Conservation (phyloP, 2,113 vertebrate genomes). For the Aspidoscelis tigris region DNA sequence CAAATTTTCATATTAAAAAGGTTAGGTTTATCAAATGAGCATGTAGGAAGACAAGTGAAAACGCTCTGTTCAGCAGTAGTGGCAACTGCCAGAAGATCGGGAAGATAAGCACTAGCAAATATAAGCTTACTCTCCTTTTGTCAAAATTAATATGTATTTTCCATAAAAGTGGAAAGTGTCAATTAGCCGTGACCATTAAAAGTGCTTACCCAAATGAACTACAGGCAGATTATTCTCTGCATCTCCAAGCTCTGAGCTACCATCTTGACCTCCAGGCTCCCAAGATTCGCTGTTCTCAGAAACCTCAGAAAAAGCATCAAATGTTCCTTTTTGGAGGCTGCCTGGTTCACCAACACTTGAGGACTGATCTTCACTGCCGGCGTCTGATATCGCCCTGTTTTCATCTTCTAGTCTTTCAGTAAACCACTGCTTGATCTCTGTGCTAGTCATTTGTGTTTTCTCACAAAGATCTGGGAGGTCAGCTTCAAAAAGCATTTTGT, state of each 20-base stretch:
- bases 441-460: constrained; percentile 80
- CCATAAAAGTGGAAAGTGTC: not conserved
- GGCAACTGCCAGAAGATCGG: not conserved
- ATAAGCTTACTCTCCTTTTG: no score
- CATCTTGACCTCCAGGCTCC: constrained; percentile 67
- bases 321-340: constrained; percentile 39
- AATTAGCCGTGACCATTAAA: not conserved
- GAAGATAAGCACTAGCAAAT: not conserved
- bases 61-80: not conserved
- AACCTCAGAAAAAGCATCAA: constrained; percentile 60
- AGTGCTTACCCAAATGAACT: constrained; percentile 73
- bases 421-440: constrained; percentile 90
- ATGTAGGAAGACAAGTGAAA: not conserved
- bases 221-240: constrained; percentile 52
- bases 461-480: constrained; percentile 83
- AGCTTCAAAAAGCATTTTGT: constrained; percentile 82
- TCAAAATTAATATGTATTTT: no score
- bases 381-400: constrained; percentile 56
- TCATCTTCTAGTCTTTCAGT: constrained; percentile 75
- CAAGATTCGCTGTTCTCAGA: constrained; percentile 69
- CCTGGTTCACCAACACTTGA: constrained; percentile 25
- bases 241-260: constrained; percentile 51
- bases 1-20: not conserved
- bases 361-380: constrained; percentile 53
- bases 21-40: not conserved